A percentile compares a stretch with the other conserved stretches of the same genome.
These are phyloP conservation scores for Drosophila oshimai DNA, from an alignment of 1,140 invertebrate genomes.

Conservation along the genomic window DNA sequence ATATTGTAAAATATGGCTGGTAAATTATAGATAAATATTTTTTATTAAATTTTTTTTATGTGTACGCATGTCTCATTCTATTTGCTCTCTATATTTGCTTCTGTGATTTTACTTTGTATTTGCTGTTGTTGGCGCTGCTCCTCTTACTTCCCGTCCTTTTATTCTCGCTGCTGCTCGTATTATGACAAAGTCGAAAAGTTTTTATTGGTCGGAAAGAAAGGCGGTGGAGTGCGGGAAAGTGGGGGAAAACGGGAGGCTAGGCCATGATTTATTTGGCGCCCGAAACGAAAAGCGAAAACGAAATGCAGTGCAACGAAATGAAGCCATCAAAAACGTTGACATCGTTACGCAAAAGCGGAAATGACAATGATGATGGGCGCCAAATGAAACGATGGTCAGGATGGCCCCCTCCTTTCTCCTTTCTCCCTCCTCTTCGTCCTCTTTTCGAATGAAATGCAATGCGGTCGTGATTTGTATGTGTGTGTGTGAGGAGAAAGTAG, in stretches of 20 bases:
- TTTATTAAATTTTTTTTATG: neutral
- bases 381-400: conserved; percentile 33
- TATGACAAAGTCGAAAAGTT: conserved; percentile 76
- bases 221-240: neutral
- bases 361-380: conserved; percentile 71
- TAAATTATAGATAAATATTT: too few relatives aligned
- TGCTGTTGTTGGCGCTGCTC: conserved; percentile 21
- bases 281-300: conserved; percentile 40
- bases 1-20: too few relatives aligned
- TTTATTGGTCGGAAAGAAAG: conserved; percentile 47
- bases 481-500: neutral
- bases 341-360: conserved; percentile 78
- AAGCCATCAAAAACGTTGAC: conserved; percentile 78
- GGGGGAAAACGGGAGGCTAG: conserved; percentile 1
- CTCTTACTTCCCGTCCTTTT: conserved; percentile 14
- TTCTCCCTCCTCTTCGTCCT: neutral
- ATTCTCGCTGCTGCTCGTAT: conserved; percentile 48
- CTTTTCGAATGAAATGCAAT: conserved; percentile 51
- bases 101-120: conserved; percentile 56
- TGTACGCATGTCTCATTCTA: neutral
- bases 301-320: conserved; percentile 57
- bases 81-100: neutral
- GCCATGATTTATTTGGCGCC: conserved; percentile 72
- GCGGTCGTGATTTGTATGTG: conserved; percentile 53
- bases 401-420: neutral